phyloP scores from a whole-genome alignment of 2,113 vertebrate species.

The Catharus minimus region DNA sequence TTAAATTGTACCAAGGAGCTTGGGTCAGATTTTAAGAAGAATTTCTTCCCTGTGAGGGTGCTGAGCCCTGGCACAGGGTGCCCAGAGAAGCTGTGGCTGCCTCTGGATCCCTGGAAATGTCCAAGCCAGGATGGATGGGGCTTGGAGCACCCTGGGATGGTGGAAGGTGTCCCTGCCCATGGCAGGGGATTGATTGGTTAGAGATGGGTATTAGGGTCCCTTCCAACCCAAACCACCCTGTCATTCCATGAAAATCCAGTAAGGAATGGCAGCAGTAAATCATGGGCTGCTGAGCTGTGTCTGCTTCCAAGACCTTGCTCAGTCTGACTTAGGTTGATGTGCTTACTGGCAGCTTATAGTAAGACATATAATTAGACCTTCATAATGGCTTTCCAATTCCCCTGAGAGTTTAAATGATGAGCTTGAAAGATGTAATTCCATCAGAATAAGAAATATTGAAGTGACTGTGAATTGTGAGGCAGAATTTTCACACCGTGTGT shows the following conservation, averaged over 20 bases:
- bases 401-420: neutral
- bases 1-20: neutral
- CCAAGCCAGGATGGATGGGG: rapidly evolving
- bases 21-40: neutral
- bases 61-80: rapidly evolving
- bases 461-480: neutral
- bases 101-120: neutral
- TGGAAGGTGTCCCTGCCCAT: neutral
- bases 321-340: neutral
- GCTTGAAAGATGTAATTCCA: neutral
- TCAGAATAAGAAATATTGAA: neutral
- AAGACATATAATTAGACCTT: neutral
- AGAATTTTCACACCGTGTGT: neutral
- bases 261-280: neutral
- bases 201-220: neutral
- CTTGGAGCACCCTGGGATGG: rapidly evolving
- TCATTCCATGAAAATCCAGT: neutral
- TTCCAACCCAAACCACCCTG: neutral
- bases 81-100: neutral
- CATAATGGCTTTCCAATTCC: neutral
- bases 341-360: neutral
- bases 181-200: rapidly evolving
- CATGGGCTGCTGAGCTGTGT: neutral
- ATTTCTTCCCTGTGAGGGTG: rapidly evolving
- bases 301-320: neutral